Evolutionary conservation across 2,888 invertebrate genomes (phyloP).

Genomic region (Drosophila buzzatii): DNA sequence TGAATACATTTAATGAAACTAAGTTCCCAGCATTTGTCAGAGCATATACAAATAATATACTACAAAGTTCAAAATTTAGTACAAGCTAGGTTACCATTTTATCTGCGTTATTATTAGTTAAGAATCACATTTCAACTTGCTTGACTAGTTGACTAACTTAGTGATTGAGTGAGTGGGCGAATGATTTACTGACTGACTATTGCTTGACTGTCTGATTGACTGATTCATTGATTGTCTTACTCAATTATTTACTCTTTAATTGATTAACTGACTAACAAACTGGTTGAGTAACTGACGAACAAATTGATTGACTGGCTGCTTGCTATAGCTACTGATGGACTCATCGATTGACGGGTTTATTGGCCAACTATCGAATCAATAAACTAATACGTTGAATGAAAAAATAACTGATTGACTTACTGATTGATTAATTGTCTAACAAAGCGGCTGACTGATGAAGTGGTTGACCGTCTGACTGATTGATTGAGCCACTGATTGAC

Average conservation of each 20-base stretch:
- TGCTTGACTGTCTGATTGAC: background rate
- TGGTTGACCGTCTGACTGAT: background rate
- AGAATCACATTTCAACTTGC: too few species aligned
- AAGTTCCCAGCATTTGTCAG: background rate
- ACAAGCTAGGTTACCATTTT: too few species aligned
- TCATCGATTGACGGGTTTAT: too few species aligned
- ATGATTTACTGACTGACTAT: background rate
- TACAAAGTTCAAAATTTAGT: too few species aligned
- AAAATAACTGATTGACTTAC: background rate
- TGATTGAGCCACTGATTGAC: too few species aligned
- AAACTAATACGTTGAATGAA: background rate
- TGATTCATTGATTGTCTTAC: background rate
- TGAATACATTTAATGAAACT: background rate
- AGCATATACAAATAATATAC: too few species aligned
- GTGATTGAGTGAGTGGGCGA: background rate
- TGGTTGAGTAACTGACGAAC: background rate
- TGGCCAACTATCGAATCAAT: too few species aligned
- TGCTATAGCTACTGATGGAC: too few species aligned
- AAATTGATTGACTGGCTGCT: too few species aligned
- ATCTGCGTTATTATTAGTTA: too few species aligned
- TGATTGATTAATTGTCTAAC: background rate
- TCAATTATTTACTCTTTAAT: background rate
- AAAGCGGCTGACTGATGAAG: background rate
- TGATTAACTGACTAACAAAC: background rate
- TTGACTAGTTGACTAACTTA: too few species aligned